A percentile compares a stretch with the other conserved stretches of the same genome.
Evolutionary conservation across 2,888 invertebrate species (phyloP).

Genomic region (Monopis laevigella): DNA sequence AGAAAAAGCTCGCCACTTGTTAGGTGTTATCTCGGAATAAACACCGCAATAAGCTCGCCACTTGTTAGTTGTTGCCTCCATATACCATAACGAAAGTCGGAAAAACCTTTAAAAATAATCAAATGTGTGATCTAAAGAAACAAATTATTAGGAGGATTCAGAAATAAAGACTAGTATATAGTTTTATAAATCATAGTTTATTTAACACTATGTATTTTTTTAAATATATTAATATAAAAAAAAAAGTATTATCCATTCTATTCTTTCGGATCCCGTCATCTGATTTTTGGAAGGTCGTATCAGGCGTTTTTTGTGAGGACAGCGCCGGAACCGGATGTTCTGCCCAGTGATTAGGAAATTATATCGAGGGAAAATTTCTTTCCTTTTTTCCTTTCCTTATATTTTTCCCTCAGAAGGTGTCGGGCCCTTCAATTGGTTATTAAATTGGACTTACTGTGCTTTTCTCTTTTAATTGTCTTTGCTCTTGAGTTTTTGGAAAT

Average conservation of each 20-base stretch:
- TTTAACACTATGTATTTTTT: background rate
- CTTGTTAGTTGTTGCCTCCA: no score
- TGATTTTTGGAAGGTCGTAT: slow-evolving; percentile 34
- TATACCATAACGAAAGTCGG: no score
- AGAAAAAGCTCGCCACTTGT: no score
- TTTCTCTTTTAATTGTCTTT: slow-evolving; percentile 42
- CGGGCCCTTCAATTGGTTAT: slow-evolving; percentile 51
- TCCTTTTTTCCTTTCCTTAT: slow-evolving; percentile 13
- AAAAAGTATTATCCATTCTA: slow-evolving; percentile 31
- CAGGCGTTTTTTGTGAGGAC: slow-evolving; percentile 37
- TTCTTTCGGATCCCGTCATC: slow-evolving; percentile 42
- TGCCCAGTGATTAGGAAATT: slow-evolving; percentile 63
- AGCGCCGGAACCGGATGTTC: slow-evolving; percentile 54
- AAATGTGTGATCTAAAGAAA: no score
- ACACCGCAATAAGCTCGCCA: no score
- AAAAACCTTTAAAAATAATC: no score
- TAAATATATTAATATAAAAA: background rate
- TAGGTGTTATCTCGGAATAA: no score
- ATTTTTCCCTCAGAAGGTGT: slow-evolving; percentile 44
- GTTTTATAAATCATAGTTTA: no score
- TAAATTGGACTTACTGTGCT: slow-evolving; percentile 51
- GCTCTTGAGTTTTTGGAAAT: background rate
- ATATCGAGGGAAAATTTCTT: slow-evolving; percentile 42
- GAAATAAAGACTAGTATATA: no score
- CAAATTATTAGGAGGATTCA: no score